phyloP scores from a whole-genome alignment of 2,113 vertebrate genomes.

The Melospiza georgiana region DNA sequence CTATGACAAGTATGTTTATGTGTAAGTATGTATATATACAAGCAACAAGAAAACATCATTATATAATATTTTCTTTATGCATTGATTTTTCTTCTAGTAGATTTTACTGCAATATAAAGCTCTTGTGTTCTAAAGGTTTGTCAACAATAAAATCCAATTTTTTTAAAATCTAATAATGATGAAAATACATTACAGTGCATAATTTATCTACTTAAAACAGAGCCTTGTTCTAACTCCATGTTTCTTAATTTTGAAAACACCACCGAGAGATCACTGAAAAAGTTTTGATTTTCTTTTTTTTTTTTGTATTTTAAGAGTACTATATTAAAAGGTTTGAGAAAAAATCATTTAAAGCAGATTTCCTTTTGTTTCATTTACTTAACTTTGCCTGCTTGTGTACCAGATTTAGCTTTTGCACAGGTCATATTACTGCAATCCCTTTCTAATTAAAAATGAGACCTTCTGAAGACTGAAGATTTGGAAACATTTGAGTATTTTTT shows the following conservation, averaged over 20 bases:
- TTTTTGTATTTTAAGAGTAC: constrained; percentile 7
- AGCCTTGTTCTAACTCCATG: not conserved
- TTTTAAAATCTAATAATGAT: not conserved
- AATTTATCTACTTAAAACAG: not conserved
- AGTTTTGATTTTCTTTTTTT: not conserved
- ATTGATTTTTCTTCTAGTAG: not conserved
- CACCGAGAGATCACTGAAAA: not conserved
- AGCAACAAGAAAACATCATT: not conserved
- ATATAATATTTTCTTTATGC: not conserved
- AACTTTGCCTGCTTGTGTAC: constrained; percentile 56
- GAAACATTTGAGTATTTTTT: constrained; percentile 54
- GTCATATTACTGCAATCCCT: constrained; percentile 72
- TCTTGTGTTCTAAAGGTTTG: not conserved
- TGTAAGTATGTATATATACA: not conserved
- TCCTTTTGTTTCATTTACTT: constrained; percentile 63
- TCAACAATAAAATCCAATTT: not conserved
- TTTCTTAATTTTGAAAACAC: not conserved
- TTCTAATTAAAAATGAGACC: constrained; percentile 81
- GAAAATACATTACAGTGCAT: not conserved
- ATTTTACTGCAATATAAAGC: not conserved
- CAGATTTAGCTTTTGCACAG: constrained; percentile 70
- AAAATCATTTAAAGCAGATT: constrained; percentile 59
- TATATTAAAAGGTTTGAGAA: not conserved
- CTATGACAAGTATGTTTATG: not conserved
- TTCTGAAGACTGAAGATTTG: constrained; percentile 71